Conservation (phyloP, 2,113 vertebrate genomes). For the Trinectes maculatus region DNA sequence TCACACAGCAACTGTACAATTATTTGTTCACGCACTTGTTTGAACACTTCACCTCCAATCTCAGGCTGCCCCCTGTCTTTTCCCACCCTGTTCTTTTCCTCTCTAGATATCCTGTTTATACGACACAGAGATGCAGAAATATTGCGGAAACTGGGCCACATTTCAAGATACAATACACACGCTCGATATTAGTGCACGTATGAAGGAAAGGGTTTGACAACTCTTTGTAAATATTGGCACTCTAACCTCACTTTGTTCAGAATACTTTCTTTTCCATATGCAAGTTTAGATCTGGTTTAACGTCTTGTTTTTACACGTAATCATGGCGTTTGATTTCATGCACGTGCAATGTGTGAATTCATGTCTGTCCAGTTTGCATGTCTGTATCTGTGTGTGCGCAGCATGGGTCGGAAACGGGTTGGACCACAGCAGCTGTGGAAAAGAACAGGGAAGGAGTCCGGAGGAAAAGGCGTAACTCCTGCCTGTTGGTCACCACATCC, state of each 20-base stretch:
- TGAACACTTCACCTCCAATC: slow-evolving; percentile 45
- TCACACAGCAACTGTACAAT: slow-evolving; percentile 21
- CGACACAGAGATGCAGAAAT: slow-evolving; percentile 55
- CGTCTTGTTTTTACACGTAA: not conserved
- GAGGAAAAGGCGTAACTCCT: slow-evolving; percentile 79
- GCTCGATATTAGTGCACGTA: slow-evolving; percentile 25
- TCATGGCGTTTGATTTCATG: not conserved
- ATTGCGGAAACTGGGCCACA: slow-evolving; percentile 57
- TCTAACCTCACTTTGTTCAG: slow-evolving; percentile 11
- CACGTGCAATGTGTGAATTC: slow-evolving; percentile 16
- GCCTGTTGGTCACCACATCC: slow-evolving; percentile 57
- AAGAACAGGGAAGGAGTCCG: slow-evolving; percentile 71
- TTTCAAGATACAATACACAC: slow-evolving; percentile 54
- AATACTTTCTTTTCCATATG: not conserved
- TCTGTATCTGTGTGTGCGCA: slow-evolving; percentile 55
- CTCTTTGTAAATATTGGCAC: slow-evolving; percentile 54
- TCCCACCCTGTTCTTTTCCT: slow-evolving; percentile 75
- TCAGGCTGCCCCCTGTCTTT: slow-evolving; percentile 44
- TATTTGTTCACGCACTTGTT: slow-evolving; percentile 52
- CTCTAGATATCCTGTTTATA: slow-evolving; percentile 79
- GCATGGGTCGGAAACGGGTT: slow-evolving; percentile 69
- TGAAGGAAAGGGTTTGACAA: slow-evolving; percentile 22
- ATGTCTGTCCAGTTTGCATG: not conserved
- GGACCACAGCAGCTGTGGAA: slow-evolving; percentile 61
- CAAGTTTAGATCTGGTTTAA: slow-evolving; percentile 11